These are phyloP conservation scores for Trichonephila clavipes DNA, from an alignment of 1,140 invertebrate genomes.

Conservation along the genomic window DNA sequence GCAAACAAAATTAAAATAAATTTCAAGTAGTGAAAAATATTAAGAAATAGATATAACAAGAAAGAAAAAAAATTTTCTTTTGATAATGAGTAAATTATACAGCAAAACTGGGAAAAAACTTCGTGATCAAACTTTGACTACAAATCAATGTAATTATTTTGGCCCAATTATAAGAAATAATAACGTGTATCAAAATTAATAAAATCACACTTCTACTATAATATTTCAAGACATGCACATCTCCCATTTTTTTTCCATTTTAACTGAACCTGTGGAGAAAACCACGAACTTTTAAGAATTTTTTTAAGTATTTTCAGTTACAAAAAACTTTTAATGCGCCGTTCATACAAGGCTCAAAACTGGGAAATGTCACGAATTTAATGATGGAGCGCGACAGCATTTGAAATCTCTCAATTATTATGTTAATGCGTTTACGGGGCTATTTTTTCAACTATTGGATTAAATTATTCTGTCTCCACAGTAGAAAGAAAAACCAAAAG, in stretches of 20 bases:
- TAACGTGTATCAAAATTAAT: constrained; percentile 12
- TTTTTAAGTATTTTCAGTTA: not conserved
- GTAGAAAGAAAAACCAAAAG: constrained; percentile 29
- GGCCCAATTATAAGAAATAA: not conserved
- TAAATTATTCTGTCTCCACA: constrained; percentile 54
- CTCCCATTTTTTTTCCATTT: not conserved
- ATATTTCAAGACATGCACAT: not conserved
- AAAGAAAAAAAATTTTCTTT: not conserved
- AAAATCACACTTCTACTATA: not conserved
- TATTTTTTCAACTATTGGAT: constrained; percentile 72
- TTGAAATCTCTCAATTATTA: constrained; percentile 71
- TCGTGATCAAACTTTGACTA: not conserved
- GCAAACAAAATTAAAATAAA: too few relatives aligned
- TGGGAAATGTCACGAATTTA: constrained; percentile 53
- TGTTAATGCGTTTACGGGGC: constrained; percentile 66
- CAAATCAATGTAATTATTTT: not conserved
- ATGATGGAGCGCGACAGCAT: constrained; percentile 54
- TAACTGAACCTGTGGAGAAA: not conserved
- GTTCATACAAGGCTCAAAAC: constrained; percentile 58
- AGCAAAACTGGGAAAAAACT: too few relatives aligned
- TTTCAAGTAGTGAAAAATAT: not conserved
- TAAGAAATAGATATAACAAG: not conserved
- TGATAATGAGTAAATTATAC: too few relatives aligned
- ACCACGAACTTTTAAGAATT: not conserved
- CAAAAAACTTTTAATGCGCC: constrained; percentile 42